Base-by-base conservation (phyloP, 2,888 invertebrate species). In the Anagyrus pseudococci region DNA sequence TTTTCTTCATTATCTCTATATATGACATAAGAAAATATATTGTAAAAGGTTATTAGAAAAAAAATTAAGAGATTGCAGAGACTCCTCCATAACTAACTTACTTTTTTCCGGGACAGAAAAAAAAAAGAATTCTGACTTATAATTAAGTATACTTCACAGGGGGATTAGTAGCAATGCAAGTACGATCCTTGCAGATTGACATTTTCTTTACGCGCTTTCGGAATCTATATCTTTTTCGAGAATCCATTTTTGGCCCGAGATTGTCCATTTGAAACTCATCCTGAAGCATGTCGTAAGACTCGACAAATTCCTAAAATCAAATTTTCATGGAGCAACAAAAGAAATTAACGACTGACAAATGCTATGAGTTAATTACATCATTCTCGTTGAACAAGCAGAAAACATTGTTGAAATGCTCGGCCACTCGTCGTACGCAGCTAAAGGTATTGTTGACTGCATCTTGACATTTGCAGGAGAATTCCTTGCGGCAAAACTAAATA, bases 391-490 rank as follows among this genome's bases (percentile, higher is more conserved):
- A 90, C 52, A 82, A 71, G 75, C 91, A 91, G 74, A 87, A 87
- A 69, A 91, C 85, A 69, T 85, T 83, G 72, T 88, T 83, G 37
- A 83, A 75, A 1, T 77, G 69, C 0, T 82, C 72, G 0, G 86
- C 84, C 50, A 93, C 78, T 70, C 88, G 85, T 29, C 93, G 81
- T n/a, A 94, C 74, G 73, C 95, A 96, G 0, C 84, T 83, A 73
- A 88, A 96, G 0, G 94, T 93, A 76, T 96, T 96, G 78, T 96
- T 96, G 71, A 80, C 84, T 0, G 89, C 82, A 79, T 96, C 95
- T 76, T 94, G 90, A 74, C 95, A 96, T 72, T 94, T 94, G 79
- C 95, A 96, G 48, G 86, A 87, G 67, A 86, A 86, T 10, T 86
- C 84, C 3, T 81, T 78, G 22, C 83, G 83, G 72, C 94, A 94